phyloP scores from a whole-genome alignment of 2,113 vertebrate species.

The Tupaia tana region DNA sequence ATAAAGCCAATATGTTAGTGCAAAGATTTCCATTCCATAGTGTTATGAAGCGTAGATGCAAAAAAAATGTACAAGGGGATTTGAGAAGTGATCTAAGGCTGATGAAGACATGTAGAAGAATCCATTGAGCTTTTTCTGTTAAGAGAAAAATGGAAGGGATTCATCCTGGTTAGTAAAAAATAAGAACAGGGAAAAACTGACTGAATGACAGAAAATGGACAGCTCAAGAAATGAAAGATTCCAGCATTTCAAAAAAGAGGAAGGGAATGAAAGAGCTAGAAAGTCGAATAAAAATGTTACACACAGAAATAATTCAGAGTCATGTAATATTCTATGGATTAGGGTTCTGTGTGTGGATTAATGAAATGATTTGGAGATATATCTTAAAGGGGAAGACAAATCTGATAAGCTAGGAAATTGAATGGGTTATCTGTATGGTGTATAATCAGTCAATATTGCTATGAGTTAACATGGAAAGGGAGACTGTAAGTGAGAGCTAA shows the following conservation, averaged over 20 bases:
- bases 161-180: background rate
- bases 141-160: background rate
- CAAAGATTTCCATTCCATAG: background rate
- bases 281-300: background rate
- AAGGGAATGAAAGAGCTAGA: background rate
- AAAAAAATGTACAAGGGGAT: background rate
- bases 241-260: background rate
- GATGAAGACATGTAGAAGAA: background rate
- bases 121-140: constrained; percentile 7
- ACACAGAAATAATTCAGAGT: constrained; percentile 13
- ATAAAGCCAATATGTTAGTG: background rate
- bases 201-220: background rate
- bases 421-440: background rate
- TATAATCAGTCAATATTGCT: background rate
- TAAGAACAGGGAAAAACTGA: background rate
- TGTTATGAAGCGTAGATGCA: background rate
- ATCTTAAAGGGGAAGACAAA: background rate
- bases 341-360: background rate
- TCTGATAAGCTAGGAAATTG: background rate
- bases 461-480: background rate
- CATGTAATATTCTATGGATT: background rate
- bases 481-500: background rate
- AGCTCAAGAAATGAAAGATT: background rate
- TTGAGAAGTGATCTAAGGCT: background rate
- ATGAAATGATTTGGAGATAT: constrained; percentile 1